Evolutionary conservation across 2,888 invertebrate species (phyloP).

Genomic region (Ormyrus labotus): DNA sequence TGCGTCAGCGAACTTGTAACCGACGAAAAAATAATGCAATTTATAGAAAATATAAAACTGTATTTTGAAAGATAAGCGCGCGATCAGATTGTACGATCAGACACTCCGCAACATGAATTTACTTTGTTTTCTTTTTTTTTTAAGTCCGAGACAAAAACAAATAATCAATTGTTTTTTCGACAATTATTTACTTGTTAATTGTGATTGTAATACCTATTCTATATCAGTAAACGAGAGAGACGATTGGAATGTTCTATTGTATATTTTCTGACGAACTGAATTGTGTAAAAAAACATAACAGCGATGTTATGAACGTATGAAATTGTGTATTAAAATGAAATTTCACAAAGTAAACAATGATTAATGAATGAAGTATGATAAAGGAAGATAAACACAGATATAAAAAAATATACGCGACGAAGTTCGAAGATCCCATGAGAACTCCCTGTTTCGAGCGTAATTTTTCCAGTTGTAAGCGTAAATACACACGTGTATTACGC

Average conservation of each 20-base stretch:
- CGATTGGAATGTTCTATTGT: constrained; percentile 63
- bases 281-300: constrained; percentile 65
- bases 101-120: constrained; percentile 52
- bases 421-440: constrained; percentile 56
- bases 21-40: constrained; percentile 49
- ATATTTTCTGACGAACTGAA: constrained; percentile 68
- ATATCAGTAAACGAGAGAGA: constrained; percentile 57
- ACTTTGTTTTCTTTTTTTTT: constrained; percentile 54
- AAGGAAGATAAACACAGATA: constrained; percentile 54
- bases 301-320: constrained; percentile 64
- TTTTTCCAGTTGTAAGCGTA: constrained; percentile 58
- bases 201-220: constrained; percentile 53
- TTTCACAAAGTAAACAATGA: constrained; percentile 55
- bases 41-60: constrained; percentile 48
- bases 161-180: constrained; percentile 50
- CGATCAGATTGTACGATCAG: constrained; percentile 41
- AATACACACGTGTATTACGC: constrained; percentile 47
- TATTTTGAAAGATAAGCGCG: constrained; percentile 51
- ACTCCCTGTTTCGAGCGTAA: constrained; percentile 57
- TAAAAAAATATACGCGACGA: constrained; percentile 53
- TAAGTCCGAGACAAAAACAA: constrained; percentile 44
- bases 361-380: constrained; percentile 56
- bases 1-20: constrained; percentile 50
- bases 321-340: constrained; percentile 61
- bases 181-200: constrained; percentile 54